Conservation (phyloP, 2,113 vertebrate species). For the Epinephelus lanceolatus region DNA sequence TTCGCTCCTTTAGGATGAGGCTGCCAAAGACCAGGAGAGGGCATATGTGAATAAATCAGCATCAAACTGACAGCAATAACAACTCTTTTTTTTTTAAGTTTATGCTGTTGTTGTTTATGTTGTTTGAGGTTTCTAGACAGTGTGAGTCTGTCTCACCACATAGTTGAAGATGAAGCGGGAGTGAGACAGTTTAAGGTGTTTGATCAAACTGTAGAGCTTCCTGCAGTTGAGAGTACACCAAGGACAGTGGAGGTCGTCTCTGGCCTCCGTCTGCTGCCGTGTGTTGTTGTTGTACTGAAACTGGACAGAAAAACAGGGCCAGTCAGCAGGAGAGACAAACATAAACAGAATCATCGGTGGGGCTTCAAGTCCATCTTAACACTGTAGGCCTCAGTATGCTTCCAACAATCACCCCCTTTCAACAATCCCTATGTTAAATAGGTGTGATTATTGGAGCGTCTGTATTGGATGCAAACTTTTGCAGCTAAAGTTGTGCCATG, state of each 20-base stretch:
- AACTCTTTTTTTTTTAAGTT: neutral
- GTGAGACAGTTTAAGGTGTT: conserved; percentile 98
- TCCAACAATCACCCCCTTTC: too few relatives aligned
- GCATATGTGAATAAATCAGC: neutral
- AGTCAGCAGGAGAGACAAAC: neutral
- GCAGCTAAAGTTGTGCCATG: neutral
- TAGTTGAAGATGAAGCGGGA: conserved; percentile 99
- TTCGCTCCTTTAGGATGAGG: conserved; percentile 97
- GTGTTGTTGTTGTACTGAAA: conserved; percentile 98
- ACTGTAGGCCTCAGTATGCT: neutral
- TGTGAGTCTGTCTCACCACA: conserved; percentile 86
- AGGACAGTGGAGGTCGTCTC: conserved; percentile 97
- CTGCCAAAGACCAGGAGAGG: conserved; percentile 72
- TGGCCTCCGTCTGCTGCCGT: conserved; percentile 96
- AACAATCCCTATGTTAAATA: too few relatives aligned
- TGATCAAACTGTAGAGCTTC: conserved; percentile 96
- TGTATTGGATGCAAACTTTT: neutral
- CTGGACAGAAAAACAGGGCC: conserved; percentile 67
- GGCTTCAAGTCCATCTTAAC: neutral
- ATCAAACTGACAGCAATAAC: neutral
- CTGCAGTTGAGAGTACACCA: conserved; percentile 98
- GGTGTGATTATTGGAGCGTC: too few relatives aligned
- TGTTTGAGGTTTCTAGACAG: neutral
- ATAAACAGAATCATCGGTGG: neutral
- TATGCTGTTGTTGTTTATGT: neutral